Percentiles rank a stretch among this genome's conserved stretches.
phyloP scores from a whole-genome alignment of 2,888 invertebrate species.

The Tolmerus cingulatus region DNA sequence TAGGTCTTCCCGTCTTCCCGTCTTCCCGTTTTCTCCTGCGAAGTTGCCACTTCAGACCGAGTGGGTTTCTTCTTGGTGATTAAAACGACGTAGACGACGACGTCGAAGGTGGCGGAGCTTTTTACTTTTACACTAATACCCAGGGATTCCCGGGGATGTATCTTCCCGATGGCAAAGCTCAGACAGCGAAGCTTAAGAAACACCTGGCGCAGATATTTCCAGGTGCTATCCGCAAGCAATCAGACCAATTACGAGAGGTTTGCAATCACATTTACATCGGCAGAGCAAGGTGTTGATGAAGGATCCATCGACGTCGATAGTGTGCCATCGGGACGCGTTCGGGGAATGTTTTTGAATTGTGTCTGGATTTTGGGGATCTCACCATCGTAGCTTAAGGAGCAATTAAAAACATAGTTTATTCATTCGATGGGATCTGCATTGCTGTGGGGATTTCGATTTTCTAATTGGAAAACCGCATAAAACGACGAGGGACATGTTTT shows the following conservation, averaged over 20 bases:
- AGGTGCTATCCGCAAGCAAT: neutral
- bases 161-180: neutral
- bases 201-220: neutral
- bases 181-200: neutral
- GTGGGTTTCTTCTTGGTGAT: neutral
- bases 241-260: neutral
- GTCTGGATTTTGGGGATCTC: neutral
- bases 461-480: neutral
- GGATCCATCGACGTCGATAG: neutral
- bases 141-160: neutral
- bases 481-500: neutral
- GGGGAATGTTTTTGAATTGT: neutral
- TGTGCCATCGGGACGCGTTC: neutral
- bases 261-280: neutral
- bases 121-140: neutral
- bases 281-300: neutral
- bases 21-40: neutral
- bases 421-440: neutral
- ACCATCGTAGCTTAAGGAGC: neutral
- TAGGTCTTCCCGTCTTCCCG: neutral
- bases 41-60: neutral
- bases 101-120: neutral
- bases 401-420: neutral
- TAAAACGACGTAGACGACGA: neutral
- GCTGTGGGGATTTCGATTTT: neutral